Evolutionary conservation across 1,140 invertebrate species (phyloP), one percentile per base, ranked within the genome.

Genomic region (Drosophila nigrodunni): DNA sequence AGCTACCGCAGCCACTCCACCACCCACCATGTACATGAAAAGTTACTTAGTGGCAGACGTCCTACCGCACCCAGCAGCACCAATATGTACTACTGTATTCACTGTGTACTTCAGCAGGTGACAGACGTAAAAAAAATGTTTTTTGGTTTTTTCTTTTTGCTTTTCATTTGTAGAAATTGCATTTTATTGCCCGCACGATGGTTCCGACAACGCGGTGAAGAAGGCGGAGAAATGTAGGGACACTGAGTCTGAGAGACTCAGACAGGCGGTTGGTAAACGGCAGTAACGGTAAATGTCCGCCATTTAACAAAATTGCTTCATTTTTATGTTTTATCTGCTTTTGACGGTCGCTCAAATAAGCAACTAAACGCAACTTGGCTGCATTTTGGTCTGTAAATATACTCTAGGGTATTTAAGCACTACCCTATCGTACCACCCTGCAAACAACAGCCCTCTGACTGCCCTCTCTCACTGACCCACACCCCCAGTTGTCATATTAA

Each of bases 101-200:
- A 18, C 9, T 41, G 5, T 67, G 71, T 68, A 2, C 64, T 47
- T 50, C 44, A 37, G 37, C 79, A 78, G 65, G 57, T 71, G 65
- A 50, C 44, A 57, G 55, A 49, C 62, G 13, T 49, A 66, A 41
- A 62, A 41, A 62, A 77, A 77, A 59, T 59, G 49, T 39, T 61
- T 61, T 49, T 58, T 46, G 43, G 30, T 71, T 65, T 39, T 18
- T 18, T 21, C 2, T 21, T 21, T 55, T 46, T 67, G 18, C 41
- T 78, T 79, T 62, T 66, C 61, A 74, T 65, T 57, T 49, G 15
- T 30, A 72, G 58, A 68, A 83, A 80, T 77, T 82, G 80, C 81
- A 82, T 85, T 77, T 86, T 74, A 80, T 75, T 85, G 81, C 81
- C 81, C 34, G 41, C 43, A 54, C 44, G 52, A 47, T 54, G 64